Percentiles rank a stretch among this genome's conserved stretches.
Evolutionary conservation across 2,113 vertebrate species (phyloP).

Genomic region (Carassius gibelio): DNA sequence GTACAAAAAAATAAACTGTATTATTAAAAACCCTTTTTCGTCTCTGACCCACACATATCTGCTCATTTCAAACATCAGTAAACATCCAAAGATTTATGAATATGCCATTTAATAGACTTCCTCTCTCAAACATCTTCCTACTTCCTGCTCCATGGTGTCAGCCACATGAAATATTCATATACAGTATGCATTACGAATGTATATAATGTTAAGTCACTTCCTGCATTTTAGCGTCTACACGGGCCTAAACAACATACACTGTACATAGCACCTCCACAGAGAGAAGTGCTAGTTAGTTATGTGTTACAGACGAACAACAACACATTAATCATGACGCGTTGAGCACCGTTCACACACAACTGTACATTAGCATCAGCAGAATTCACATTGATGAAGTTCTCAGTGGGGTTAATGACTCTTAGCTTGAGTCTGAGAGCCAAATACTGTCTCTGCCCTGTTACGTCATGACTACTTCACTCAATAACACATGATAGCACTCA

Average conservation of each 20-base stretch:
- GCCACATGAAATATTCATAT: slow-evolving; percentile 13
- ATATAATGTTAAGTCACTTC: not conserved
- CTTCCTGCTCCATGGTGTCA: not conserved
- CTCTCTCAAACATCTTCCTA: not conserved
- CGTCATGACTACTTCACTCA: slow-evolving; percentile 14
- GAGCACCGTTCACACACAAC: not conserved
- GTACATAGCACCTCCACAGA: not conserved
- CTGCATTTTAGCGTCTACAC: not conserved
- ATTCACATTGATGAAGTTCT: slow-evolving; percentile 27
- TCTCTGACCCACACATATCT: too few relatives aligned
- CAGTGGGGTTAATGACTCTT: not conserved
- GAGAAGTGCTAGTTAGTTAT: not conserved
- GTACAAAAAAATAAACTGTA: too few relatives aligned
- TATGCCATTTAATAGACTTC: slow-evolving; percentile 1
- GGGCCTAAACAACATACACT: too few relatives aligned
- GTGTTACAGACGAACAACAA: not conserved
- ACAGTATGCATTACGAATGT: not conserved
- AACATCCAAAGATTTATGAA: not conserved
- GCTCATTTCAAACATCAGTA: not conserved
- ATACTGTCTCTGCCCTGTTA: slow-evolving; percentile 38
- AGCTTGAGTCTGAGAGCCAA: slow-evolving; percentile 17
- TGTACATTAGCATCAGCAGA: slow-evolving; percentile 12
- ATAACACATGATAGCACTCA: slow-evolving; percentile 50
- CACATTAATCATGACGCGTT: slow-evolving; percentile 11
- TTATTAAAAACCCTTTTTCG: too few relatives aligned